These are phyloP conservation scores for Chaetogeoica ovagalla DNA, from an alignment of 2,888 invertebrate genomes.

Conservation along the genomic window DNA sequence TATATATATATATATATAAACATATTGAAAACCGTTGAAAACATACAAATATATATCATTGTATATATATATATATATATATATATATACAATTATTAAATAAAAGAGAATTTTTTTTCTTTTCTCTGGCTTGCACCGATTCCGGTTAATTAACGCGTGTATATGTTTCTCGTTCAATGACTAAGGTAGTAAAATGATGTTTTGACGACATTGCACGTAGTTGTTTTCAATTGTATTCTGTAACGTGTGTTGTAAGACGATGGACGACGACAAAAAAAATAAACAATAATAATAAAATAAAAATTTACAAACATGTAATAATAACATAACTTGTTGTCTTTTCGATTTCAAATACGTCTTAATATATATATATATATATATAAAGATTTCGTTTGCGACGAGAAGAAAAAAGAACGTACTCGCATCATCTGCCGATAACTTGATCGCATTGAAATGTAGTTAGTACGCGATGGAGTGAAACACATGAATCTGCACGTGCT, in stretches of 20 bases:
- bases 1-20: constrained; percentile 20
- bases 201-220: background rate
- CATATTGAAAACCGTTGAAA: too few species aligned
- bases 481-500: background rate
- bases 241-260: background rate
- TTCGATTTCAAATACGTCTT: constrained; percentile 21
- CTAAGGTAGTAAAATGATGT: background rate
- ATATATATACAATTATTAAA: too few species aligned
- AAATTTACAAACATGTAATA: too few species aligned
- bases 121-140: background rate
- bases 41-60: too few species aligned
- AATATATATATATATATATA: background rate
- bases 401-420: background rate
- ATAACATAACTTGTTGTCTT: background rate
- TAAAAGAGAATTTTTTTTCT: background rate
- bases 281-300: background rate
- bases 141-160: background rate
- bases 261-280: constrained; percentile 3
- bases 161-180: constrained; percentile 12
- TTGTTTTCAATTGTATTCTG: constrained; percentile 14
- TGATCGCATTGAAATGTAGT: background rate
- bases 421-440: background rate
- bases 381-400: background rate
- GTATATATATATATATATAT: too few species aligned
- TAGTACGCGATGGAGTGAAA: background rate